Conservation (phyloP, 2,888 invertebrate species). For the Melanophora roralis region DNA sequence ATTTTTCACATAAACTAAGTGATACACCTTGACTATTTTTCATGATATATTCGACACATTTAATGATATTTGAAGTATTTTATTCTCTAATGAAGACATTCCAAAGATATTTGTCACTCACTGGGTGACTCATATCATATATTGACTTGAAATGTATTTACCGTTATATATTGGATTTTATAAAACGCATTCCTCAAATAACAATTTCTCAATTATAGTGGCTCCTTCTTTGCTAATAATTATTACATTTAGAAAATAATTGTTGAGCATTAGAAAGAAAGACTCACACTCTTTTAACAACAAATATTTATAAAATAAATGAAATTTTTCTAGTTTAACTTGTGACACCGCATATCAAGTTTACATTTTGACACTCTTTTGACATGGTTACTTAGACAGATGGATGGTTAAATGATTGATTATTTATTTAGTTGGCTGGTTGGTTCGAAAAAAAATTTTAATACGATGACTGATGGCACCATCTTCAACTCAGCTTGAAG, state of each 20-base stretch:
- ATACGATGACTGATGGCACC: slow-evolving; percentile 50
- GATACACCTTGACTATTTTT: too few relatives aligned
- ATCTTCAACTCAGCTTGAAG: neutral
- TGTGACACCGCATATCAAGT: slow-evolving; percentile 62
- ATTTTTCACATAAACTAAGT: too few relatives aligned
- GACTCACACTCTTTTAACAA: slow-evolving; percentile 34
- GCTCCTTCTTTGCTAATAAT: slow-evolving; percentile 43
- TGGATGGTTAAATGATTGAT: neutral
- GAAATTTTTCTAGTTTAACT: slow-evolving; percentile 55
- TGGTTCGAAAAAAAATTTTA: neutral
- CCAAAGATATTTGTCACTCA: neutral
- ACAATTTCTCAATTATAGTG: slow-evolving; percentile 21
- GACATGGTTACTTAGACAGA: too few relatives aligned
- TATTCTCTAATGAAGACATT: too few relatives aligned
- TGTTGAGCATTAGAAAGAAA: neutral
- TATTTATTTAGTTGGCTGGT: neutral
- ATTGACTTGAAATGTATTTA: slow-evolving; percentile 19
- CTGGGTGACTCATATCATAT: neutral
- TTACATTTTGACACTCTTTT: slow-evolving; percentile 60
- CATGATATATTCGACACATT: too few relatives aligned
- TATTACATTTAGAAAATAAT: slow-evolving; percentile 41
- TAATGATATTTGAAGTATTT: neutral
- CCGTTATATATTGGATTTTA: slow-evolving; percentile 28
- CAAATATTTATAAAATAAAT: slow-evolving; percentile 45
- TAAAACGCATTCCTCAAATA: slow-evolving; percentile 43